Evolutionary conservation across 2,888 invertebrate genomes (phyloP), one percentile per base, ranked within the genome.

Genomic region (Hydriomena furcata): DNA sequence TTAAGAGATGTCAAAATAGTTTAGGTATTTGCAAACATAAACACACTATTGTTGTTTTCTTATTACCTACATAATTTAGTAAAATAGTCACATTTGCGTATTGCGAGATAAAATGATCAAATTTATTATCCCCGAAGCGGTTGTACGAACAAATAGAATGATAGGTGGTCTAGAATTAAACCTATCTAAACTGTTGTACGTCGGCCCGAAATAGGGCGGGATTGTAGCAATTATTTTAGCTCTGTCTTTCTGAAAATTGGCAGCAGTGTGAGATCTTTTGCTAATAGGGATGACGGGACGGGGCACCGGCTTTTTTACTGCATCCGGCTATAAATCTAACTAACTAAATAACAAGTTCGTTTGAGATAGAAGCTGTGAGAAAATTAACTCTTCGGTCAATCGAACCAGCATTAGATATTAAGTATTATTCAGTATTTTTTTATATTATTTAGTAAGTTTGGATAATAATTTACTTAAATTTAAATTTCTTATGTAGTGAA

Each of bases 231-330:
- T 90, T 89, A 90, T 90, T 90, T 89, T 87, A 86, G 89, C 78
- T 82, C 84, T 84, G 89, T 88, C 90, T 90, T 90, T 90, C 87
- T 87, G 88, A 89, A 90, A 89, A 89, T 90, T 90, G 90, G 90
- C 89, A 90, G 84, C 82, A 73, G 85, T 79, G 82, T 82, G 81
- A 79, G 84, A 85, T 84, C 84, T 86, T 84, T 84, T 83, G 79
- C 82, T 78, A 76, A 37, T 43, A 43, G 47, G 12, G 52, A 30
- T 20, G 43, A 6, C 7, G 13, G 25, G n/a, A n/a, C n/a, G n/a
- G n/a, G n/a, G n/a, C n/a, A 5, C 41, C 45, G 51, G 32, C 46
- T 52, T 37, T 46, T 30, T 23, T 2, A 5, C 27, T 17, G 23
- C 5, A n/a, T 37, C 45, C 45, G 45, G 45, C 36, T 30, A n/a